phyloP scores from a whole-genome alignment of 2,797 vertebrate genomes.

The Gephyroberyx darwinii region DNA sequence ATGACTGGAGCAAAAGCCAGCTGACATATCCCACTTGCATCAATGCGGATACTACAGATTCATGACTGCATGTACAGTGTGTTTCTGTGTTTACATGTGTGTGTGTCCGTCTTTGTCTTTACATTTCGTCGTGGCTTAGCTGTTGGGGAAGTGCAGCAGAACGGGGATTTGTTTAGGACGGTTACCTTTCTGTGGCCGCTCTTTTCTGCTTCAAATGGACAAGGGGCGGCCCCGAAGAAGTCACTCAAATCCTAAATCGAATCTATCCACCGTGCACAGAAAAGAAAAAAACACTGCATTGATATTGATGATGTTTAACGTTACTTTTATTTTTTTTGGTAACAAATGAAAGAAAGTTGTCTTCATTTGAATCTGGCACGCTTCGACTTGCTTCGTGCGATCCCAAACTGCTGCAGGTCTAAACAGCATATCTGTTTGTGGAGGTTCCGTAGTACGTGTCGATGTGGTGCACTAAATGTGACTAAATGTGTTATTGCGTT shows the following conservation, averaged over 20 bases:
- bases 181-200: constrained; percentile 21
- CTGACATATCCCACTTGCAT: neutral
- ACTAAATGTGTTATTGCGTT: constrained; percentile 64
- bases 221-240: neutral
- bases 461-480: constrained; percentile 74
- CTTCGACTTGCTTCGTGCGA: constrained; percentile 27
- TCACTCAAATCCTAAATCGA: constrained; percentile 7
- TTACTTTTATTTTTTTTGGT: neutral
- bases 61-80: constrained; percentile 61
- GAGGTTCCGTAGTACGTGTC: constrained; percentile 66
- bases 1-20: neutral
- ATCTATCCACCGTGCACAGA: constrained; percentile 22
- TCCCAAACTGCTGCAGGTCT: constrained; percentile 35
- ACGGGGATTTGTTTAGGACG: constrained; percentile 16
- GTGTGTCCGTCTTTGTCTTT: constrained; percentile 47
- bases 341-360: neutral
- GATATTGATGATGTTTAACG: neutral
- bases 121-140: constrained; percentile 38
- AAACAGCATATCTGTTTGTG: constrained; percentile 58
- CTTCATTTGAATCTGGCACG: constrained; percentile 23
- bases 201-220: constrained; percentile 23
- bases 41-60: constrained; percentile 14
- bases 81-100: constrained; percentile 50
- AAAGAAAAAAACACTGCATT: constrained; percentile 20
- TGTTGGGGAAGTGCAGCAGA: neutral